Percentiles rank a stretch among this genome's conserved stretches.
These are phyloP conservation scores for Monopis laevigella DNA, from an alignment of 2,888 invertebrate genomes.

Conservation along the genomic window DNA sequence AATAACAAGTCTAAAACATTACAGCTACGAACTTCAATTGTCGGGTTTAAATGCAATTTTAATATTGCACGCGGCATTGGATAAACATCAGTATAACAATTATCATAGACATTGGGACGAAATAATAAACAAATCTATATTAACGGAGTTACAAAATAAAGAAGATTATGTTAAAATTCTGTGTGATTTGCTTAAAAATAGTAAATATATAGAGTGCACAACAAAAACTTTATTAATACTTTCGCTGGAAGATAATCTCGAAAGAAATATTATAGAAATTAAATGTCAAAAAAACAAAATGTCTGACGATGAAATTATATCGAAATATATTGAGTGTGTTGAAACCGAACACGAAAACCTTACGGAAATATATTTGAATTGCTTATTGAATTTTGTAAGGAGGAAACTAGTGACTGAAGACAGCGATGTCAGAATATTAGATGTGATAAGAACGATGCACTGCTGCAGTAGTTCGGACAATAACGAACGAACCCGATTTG, in stretches of 20 bases:
- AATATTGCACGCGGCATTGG: conserved; percentile 24
- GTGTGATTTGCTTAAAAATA: conserved; percentile 26
- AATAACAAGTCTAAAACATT: conserved; percentile 25
- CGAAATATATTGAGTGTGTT: conserved; percentile 29
- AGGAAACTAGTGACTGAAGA: conserved; percentile 21
- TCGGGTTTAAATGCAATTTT: conserved; percentile 29
- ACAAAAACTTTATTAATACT: conserved; percentile 40
- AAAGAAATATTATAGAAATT: conserved; percentile 27
- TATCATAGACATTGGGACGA: conserved; percentile 26
- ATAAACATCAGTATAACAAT: conserved; percentile 25
- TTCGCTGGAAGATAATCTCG: conserved; percentile 30
- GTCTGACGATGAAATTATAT: conserved; percentile 25
- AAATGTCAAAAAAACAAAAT: conserved; percentile 21
- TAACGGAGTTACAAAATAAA: conserved; percentile 22
- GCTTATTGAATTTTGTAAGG: conserved; percentile 31
- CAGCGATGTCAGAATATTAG: conserved; percentile 21
- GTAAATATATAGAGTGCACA: conserved; percentile 36
- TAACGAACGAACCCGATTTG: conserved; percentile 27
- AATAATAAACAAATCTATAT: conserved; percentile 17
- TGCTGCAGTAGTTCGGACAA: conserved; percentile 37
- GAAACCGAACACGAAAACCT: conserved; percentile 37
- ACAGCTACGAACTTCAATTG: conserved; percentile 30
- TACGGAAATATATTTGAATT: conserved; percentile 38
- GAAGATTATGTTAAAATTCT: conserved; percentile 26
- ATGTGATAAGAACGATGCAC: conserved; percentile 31